Evolutionary conservation across 2,113 vertebrate species (phyloP), one percentile per base, ranked within the genome.

Genomic region (Scortum barcoo): DNA sequence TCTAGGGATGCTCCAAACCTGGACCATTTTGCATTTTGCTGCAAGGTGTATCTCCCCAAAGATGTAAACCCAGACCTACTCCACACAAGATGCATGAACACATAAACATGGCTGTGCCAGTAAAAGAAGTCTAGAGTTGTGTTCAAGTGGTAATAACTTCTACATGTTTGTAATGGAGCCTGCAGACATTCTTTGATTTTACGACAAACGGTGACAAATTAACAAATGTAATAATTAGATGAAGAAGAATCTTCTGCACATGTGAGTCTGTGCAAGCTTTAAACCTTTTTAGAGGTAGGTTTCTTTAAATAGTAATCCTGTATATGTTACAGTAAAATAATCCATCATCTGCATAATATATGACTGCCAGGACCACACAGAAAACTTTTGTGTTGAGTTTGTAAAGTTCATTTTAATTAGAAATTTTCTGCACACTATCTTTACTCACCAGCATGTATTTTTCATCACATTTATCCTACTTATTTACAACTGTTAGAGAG

Each of bases 11-110:
- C 67, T 74, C 50, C 66, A 50, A 62, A 77, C 51, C 48, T 38
- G 42, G 81, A 78, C 54, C 50, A 14, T 76, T 89, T 73, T 62
- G 86, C 42, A 51, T 62, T 72, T 72, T 6, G 51, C 81, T 74
- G 74, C 5, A 0, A 75, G 81, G 76, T 13, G 56, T 4, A 11
- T 26, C 77, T 73, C 46, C 61, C 53, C 33, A 36, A 2, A 57
- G 60, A 62, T 46, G 3, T 53, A 13, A 80, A 30, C 20, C 50
- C 33, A 62, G 51, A 77, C 48, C 16, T n/a, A 19, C 28, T 78
- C 13, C 4, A 17, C 44, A 62, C 77, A 57, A 61, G 26, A 50
- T 58, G 67, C 75, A 72, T 2, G 26, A 76, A 63, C 68, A 74
- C 53, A 42, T 20, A 46, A 53, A 72, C 40, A 63, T 1, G 12